Conservation (phyloP, 2,797 vertebrate species). For the Syngnathus rostellatus region DNA sequence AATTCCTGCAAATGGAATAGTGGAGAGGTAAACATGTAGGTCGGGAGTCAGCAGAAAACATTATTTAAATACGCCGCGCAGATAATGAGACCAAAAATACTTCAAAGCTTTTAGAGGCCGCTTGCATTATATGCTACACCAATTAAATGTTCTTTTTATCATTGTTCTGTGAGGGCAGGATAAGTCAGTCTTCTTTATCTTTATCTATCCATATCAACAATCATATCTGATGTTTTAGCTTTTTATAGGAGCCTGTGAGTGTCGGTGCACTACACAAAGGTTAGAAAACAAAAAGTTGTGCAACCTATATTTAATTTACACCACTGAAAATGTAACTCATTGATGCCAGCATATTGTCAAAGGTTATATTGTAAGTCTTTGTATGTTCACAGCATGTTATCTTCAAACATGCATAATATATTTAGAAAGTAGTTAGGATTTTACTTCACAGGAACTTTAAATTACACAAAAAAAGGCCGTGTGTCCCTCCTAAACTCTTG, state of each 20-base stretch:
- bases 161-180: not conserved
- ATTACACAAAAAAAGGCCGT: not conserved
- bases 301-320: no score
- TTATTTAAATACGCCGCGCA: not conserved
- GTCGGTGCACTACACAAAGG: no score
- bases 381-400: not conserved
- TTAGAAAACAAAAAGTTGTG: no score
- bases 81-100: constrained; percentile 10
- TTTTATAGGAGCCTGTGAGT: no score
- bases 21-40: constrained; percentile 2
- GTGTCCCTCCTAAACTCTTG: not conserved
- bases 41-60: constrained; percentile 1
- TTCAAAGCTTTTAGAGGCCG: not conserved
- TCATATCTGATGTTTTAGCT: no score
- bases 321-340: no score
- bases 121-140: not conserved
- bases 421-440: not conserved
- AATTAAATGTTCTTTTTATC: not conserved
- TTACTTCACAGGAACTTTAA: not conserved
- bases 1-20: not conserved
- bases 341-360: no score
- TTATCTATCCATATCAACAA: no score
- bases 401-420: not conserved
- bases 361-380: no score
- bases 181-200: not conserved